These are phyloP conservation scores for Molossus alvarezi DNA, from an alignment of 2,797 vertebrate species.

Conservation along the genomic window DNA sequence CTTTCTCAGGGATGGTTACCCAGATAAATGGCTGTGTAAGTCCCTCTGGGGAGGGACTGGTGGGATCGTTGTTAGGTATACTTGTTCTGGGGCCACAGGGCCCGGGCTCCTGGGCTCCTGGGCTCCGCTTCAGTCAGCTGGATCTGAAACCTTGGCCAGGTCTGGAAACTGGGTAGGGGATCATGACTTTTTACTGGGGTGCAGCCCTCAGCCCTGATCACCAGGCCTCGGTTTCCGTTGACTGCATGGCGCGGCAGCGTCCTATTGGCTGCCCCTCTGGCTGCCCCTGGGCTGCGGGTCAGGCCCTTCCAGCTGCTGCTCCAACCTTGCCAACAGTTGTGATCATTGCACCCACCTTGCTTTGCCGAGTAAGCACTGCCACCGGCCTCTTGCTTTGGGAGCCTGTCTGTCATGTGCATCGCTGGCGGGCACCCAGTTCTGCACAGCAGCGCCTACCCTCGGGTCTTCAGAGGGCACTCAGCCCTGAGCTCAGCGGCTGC, in stretches of 20 bases:
- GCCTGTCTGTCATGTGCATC: rapidly evolving
- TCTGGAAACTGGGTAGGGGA: background rate
- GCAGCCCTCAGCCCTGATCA: background rate
- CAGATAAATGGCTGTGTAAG: too few relatives aligned
- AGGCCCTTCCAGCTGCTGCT: too few relatives aligned
- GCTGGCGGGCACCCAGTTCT: background rate
- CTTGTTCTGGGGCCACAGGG: background rate
- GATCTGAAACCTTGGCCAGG: background rate
- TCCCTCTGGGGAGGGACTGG: background rate
- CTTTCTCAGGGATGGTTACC: background rate
- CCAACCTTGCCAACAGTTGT: background rate
- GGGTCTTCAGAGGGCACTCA: background rate
- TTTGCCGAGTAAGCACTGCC: background rate
- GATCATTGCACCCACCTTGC: background rate
- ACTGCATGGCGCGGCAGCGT: background rate
- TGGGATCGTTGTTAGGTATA: rapidly evolving
- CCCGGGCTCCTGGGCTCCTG: background rate
- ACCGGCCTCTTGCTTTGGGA: background rate
- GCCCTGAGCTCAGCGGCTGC: background rate
- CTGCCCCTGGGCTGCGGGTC: background rate
- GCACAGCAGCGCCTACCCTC: background rate
- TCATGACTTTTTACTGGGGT: background rate
- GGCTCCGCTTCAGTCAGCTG: background rate
- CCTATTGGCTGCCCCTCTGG: background rate
- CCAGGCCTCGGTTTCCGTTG: background rate